Percentiles rank a stretch among this genome's conserved stretches.
Conservation (phyloP, 1,140 invertebrate genomes). For the Drosophila pruinosa region DNA sequence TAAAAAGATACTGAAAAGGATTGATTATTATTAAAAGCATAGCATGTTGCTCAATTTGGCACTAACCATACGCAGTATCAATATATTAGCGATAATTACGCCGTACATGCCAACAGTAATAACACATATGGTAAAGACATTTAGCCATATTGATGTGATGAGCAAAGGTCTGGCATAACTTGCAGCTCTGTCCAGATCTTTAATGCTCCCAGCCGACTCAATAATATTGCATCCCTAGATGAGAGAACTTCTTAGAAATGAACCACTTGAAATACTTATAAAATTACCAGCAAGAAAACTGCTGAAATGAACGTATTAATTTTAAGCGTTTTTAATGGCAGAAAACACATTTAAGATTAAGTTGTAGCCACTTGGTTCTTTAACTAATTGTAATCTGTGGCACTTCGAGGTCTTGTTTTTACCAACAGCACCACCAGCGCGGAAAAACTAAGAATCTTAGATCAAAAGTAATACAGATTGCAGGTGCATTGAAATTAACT, state of each 20-base stretch:
- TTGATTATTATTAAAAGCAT: neutral
- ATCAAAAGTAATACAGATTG: too few species aligned
- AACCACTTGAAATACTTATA: too few species aligned
- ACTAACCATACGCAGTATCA: neutral
- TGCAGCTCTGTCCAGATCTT: neutral
- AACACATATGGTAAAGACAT: neutral
- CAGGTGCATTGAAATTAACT: too few species aligned
- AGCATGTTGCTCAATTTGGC: neutral
- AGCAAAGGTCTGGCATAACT: neutral
- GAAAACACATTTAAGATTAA: conserved; percentile 25
- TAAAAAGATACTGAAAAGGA: neutral
- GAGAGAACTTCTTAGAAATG: neutral
- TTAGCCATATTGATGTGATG: neutral
- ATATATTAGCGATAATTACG: neutral
- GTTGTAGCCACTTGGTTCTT: too few species aligned
- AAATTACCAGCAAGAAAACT: neutral
- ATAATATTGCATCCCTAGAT: neutral
- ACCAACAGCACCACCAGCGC: too few species aligned
- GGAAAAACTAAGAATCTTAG: too few species aligned
- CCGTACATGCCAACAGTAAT: neutral
- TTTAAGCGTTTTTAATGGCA: neutral
- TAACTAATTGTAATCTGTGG: too few species aligned
- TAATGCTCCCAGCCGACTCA: neutral
- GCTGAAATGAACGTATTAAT: neutral
- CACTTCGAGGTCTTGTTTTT: too few species aligned